Percentiles rank a stretch among this genome's conserved stretches.
phyloP scores from a whole-genome alignment of 2,113 vertebrate species.

The Aspidoscelis tigris region DNA sequence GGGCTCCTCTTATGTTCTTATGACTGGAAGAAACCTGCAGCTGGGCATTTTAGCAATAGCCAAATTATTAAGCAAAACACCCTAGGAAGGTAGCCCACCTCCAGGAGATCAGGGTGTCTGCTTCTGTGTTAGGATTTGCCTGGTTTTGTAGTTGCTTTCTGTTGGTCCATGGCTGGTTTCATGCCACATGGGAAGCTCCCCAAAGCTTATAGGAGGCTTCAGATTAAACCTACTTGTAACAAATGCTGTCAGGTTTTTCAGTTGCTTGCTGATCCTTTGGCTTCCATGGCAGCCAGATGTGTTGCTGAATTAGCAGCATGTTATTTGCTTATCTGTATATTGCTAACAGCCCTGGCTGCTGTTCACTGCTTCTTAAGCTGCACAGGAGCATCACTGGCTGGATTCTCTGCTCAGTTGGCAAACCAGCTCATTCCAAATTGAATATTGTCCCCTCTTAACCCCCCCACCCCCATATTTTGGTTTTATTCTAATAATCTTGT shows the following conservation, averaged over 20 bases:
- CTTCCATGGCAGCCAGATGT: too few relatives aligned
- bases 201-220: slow-evolving; percentile 13
- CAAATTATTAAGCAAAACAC: slow-evolving; percentile 25
- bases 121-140: slow-evolving; percentile 44
- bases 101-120: neutral
- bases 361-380: neutral
- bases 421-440: neutral
- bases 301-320: neutral
- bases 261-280: neutral
- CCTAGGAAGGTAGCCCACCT: neutral
- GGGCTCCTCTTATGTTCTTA: too few relatives aligned
- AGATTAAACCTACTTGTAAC: neutral
- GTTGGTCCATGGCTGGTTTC: slow-evolving; percentile 44
- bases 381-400: neutral
- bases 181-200: slow-evolving; percentile 38
- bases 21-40: neutral
- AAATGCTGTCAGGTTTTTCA: too few relatives aligned
- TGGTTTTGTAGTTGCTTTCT: slow-evolving; percentile 60
- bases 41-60: neutral
- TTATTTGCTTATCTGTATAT: neutral
- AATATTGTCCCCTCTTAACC: slow-evolving; percentile 1
- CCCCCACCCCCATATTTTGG: slow-evolving; percentile 61
- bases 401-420: neutral
- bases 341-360: neutral
- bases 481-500: slow-evolving; percentile 71